Evolutionary conservation across 2,113 vertebrate genomes (phyloP).

Genomic region (Tetrax tetrax): DNA sequence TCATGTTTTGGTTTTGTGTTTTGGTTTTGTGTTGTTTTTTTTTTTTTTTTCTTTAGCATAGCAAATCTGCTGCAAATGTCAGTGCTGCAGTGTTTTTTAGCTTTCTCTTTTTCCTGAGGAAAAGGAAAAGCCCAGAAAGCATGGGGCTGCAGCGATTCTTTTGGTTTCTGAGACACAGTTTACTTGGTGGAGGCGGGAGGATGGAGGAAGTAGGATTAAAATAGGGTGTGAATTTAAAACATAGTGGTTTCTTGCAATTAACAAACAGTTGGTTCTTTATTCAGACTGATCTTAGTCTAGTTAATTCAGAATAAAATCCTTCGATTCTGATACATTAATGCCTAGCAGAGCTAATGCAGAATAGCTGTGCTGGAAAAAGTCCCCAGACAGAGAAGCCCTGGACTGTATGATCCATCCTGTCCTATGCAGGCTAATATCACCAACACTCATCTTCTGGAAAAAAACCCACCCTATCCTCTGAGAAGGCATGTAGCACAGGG

Average conservation of each 20-base stretch:
- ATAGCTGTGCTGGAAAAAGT: not conserved
- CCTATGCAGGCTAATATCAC: not conserved
- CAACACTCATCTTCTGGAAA: not conserved
- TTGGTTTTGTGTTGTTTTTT: not conserved
- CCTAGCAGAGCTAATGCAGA: not conserved
- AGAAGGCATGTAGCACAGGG: not conserved
- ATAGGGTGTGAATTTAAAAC: not conserved
- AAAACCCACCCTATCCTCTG: not conserved
- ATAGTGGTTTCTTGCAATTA: not conserved
- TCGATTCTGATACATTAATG: not conserved
- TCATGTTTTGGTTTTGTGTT: not conserved
- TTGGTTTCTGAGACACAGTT: not conserved
- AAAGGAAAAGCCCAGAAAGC: not conserved
- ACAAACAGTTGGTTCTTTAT: not conserved
- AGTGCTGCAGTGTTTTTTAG: not conserved
- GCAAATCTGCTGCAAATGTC: not conserved
- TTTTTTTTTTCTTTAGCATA: not conserved
- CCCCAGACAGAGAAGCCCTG: not conserved
- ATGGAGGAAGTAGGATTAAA: not conserved
- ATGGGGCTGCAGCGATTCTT: not conserved
- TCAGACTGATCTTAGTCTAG: not conserved
- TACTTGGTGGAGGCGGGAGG: not conserved
- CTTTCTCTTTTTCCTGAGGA: not conserved
- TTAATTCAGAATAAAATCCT: not conserved
- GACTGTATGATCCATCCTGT: not conserved